Evolutionary conservation across 2,797 vertebrate species (phyloP), one percentile per base, ranked within the genome.

Genomic region (Xiphophorus birchmanni): DNA sequence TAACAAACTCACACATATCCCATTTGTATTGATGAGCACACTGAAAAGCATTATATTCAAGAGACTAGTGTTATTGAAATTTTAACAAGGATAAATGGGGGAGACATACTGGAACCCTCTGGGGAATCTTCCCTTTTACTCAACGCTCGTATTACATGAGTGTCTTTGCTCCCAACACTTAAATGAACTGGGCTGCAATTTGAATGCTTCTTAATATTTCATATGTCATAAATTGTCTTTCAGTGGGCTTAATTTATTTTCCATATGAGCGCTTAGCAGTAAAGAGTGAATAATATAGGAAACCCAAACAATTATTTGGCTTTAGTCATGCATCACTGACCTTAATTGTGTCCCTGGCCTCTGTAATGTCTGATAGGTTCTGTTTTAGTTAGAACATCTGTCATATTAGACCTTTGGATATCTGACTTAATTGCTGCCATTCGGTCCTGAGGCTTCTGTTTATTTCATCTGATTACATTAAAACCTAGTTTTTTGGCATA

Each of bases 261-360:
- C 89, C 89, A 88, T 93, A 89, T 83, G 89, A 88, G 78, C 8
- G 56, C 82, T 85, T 87, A 81, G 90, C 52, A 15, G 74, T 89
- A 87, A 91, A 88, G 89, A 91, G 82, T 88, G 87, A 91, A 87
- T 86, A 88, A 93, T 91, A 91, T 93, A 89, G 90, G 78, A 86
- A 89, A 92, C 78, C 84, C 89, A 93, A 95, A 95, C 91, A 95
- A 94, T 95, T 87, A 93, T 87, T 91, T 91, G 81, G 87, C 84
- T 90, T 93, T 93, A 93, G 93, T 89, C 71, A 15, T 42, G 87
- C 91, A 80, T 91, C 74, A 78, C 83, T 71, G 87, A 76, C 78
- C 84, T 65, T 84, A 88, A 81, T 91, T 91, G 94, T 94, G 91
- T 88, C 92, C 90, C 89, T 91, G 69, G 44, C 69, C 69, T 73